Percentiles rank a stretch among this genome's conserved stretches.
Conservation (phyloP, 2,888 invertebrate species). For the Andricus curvator region DNA sequence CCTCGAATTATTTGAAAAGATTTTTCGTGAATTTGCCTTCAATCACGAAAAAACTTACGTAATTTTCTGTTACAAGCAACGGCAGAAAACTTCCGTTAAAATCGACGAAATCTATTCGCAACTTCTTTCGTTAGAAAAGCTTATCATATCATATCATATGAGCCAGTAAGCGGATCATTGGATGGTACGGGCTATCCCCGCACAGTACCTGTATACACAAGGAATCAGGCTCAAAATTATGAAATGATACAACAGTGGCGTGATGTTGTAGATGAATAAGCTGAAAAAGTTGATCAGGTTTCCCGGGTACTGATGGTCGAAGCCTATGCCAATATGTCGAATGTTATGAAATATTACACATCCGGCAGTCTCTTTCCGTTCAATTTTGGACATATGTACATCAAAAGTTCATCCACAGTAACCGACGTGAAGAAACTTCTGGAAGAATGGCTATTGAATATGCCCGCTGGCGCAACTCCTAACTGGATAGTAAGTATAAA, state of each 20-base stretch:
- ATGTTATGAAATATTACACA: conserved; percentile 66
- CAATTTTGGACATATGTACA: conserved; percentile 83
- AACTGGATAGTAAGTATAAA: conserved; percentile 83
- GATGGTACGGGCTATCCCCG: conserved; percentile 77
- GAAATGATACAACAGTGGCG: conserved; percentile 82
- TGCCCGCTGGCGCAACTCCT: conserved; percentile 81
- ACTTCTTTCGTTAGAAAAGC: too few species aligned
- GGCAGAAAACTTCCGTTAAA: too few species aligned
- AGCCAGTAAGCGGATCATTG: conserved; percentile 78
- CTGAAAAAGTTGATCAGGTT: conserved; percentile 45
- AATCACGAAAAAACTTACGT: too few species aligned
- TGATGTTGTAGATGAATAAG: conserved; percentile 80
- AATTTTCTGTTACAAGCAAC: too few species aligned
- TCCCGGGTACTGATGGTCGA: conserved; percentile 80
- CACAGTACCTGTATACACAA: conserved; percentile 81
- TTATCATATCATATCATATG: too few species aligned
- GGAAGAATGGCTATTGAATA: conserved; percentile 81
- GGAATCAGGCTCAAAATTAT: conserved; percentile 81
- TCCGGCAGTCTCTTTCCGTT: conserved; percentile 82
- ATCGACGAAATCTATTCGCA: too few species aligned
- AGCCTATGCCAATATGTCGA: conserved; percentile 80
- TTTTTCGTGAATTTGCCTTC: too few species aligned
- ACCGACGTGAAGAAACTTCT: conserved; percentile 79
- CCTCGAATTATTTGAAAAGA: too few species aligned
- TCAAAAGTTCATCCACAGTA: conserved; percentile 79